Percentiles rank a stretch among this genome's conserved stretches.
Evolutionary conservation across 35 echinoderm and acorn worm genomes (phyloP).

Genomic region (Heliocidaris erythrogramma): DNA sequence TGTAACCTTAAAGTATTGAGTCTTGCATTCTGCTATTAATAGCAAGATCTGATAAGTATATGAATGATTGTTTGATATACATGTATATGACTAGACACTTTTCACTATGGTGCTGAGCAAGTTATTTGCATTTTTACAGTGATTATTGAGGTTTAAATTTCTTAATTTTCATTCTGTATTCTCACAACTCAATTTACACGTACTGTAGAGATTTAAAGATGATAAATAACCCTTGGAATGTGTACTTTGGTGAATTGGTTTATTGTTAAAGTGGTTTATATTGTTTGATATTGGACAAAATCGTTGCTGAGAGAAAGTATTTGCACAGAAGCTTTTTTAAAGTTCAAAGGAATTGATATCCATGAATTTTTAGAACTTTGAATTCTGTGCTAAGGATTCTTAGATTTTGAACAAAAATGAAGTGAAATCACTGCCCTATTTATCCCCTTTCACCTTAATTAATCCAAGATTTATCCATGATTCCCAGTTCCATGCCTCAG

Average conservation of each 20-base stretch:
- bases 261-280: neutral
- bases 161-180: neutral
- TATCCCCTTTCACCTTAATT: neutral
- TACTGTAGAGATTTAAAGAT: neutral
- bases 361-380: neutral
- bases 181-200: neutral
- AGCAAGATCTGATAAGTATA: neutral
- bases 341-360: no score
- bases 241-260: neutral
- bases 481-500: neutral
- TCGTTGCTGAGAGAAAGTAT: neutral
- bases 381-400: neutral
- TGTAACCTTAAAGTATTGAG: neutral
- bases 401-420: neutral
- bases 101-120: constrained; percentile 2
- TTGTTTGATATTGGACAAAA: neutral
- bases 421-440: neutral
- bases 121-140: constrained; percentile 7
- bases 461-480: neutral
- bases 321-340: neutral
- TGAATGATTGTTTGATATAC: neutral
- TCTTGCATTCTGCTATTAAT: neutral
- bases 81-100: neutral
- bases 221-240: neutral
- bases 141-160: neutral